Evolutionary conservation across 2,888 invertebrate species (phyloP).

Genomic region (Mythimna albipuncta): DNA sequence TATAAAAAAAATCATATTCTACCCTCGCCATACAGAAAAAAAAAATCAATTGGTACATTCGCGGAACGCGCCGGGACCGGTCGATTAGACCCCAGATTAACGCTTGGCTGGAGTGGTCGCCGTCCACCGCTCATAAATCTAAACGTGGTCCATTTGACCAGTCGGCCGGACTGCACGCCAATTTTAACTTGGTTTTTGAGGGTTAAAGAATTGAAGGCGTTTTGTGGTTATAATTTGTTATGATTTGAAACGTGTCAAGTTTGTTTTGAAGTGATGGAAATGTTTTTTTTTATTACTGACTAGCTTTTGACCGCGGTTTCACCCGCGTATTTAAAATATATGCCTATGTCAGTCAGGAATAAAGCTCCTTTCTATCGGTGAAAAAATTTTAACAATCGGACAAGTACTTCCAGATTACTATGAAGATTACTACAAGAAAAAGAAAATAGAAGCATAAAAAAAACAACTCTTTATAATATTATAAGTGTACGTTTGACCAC

Average conservation of each 20-base stretch:
- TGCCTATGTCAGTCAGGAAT: too few relatives aligned
- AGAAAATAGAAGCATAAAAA: too few relatives aligned
- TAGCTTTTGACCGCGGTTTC: too few relatives aligned
- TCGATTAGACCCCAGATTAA: constrained; percentile 66
- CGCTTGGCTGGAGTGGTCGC: constrained; percentile 68
- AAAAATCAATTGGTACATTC: constrained; percentile 60
- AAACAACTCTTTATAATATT: too few relatives aligned
- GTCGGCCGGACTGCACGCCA: constrained; percentile 44
- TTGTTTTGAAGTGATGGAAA: neutral
- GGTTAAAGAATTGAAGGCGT: constrained; percentile 40
- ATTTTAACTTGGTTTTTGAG: constrained; percentile 60
- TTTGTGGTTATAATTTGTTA: constrained; percentile 19
- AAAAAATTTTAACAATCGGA: too few relatives aligned
- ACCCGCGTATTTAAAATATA: too few relatives aligned
- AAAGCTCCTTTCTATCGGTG: too few relatives aligned
- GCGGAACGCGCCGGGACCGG: constrained; percentile 49
- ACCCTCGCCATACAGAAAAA: constrained; percentile 20
- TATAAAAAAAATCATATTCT: constrained; percentile 12
- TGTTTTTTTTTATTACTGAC: neutral
- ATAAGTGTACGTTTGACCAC: too few relatives aligned
- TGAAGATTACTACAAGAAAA: too few relatives aligned
- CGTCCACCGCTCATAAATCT: constrained; percentile 70
- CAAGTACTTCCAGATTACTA: too few relatives aligned
- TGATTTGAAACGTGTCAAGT: neutral
- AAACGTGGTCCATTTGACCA: constrained; percentile 69